Conservation (phyloP, 1,140 invertebrate genomes). For the Leguminivora glycinivorella region DNA sequence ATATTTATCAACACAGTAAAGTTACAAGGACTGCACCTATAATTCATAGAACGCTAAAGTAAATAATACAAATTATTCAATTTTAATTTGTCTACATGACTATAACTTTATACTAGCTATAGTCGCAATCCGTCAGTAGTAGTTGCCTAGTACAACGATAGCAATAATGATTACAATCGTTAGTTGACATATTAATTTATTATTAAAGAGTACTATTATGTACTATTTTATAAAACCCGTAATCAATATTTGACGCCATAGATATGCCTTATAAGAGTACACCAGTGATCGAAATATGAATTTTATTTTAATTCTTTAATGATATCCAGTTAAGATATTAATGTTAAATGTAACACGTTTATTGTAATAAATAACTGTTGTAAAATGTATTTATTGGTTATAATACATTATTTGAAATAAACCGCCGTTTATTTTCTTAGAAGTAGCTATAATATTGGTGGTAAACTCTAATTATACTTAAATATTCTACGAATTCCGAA, state of each 20-base stretch:
- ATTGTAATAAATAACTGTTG: conserved; percentile 71
- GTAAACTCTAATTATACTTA: background rate
- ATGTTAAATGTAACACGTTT: conserved; percentile 52
- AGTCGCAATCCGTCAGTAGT: background rate
- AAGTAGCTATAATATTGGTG: background rate
- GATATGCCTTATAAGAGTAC: conserved; percentile 47
- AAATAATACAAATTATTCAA: background rate
- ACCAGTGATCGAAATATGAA: conserved; percentile 53
- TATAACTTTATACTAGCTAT: background rate
- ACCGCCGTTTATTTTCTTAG: background rate
- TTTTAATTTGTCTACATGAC: background rate
- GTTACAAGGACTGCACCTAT: background rate
- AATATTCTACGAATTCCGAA: background rate
- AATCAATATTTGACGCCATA: conserved; percentile 29
- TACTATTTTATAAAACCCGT: background rate
- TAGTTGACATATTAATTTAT: background rate
- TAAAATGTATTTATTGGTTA: conserved; percentile 77
- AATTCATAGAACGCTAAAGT: background rate
- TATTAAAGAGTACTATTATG: background rate
- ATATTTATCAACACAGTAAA: background rate
- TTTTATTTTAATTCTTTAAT: conserved; percentile 42
- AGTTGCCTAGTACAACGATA: conserved; percentile 7
- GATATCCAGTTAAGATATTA: conserved; percentile 44
- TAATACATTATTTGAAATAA: conserved; percentile 63
- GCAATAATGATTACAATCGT: background rate